Conservation (phyloP, 2,113 vertebrate species). For the Notarius lentiginosus region DNA sequence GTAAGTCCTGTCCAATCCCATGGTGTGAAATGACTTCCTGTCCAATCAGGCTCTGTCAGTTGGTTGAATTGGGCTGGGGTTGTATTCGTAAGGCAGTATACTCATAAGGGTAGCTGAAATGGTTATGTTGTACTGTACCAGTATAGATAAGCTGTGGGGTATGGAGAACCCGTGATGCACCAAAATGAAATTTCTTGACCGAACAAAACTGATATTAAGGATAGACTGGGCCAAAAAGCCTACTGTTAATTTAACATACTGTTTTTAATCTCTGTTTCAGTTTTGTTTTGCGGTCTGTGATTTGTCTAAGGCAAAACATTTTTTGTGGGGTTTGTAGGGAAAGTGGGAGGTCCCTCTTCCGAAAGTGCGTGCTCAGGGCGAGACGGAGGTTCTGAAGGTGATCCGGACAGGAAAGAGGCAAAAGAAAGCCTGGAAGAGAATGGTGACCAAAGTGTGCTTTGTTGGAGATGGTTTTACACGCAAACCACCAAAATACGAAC, state of each 20-base stretch:
- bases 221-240: neutral
- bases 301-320: neutral
- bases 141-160: neutral
- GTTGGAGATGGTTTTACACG: constrained; percentile 96
- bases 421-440: constrained; percentile 98
- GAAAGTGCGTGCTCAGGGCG: constrained; percentile 95
- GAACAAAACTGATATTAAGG: neutral
- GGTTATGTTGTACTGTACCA: neutral
- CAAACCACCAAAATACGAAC: constrained; percentile 96
- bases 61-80: neutral
- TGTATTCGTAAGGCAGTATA: neutral
- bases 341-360: constrained; percentile 98
- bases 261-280: neutral
- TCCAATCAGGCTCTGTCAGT: neutral
- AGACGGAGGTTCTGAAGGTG: constrained; percentile 96
- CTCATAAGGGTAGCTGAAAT: neutral
- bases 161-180: neutral
- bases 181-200: neutral
- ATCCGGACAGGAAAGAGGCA: constrained; percentile 94
- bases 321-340: constrained; percentile 71
- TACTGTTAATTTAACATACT: neutral
- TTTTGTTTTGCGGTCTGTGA: neutral
- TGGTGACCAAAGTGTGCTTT: constrained; percentile 99
- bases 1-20: constrained; percentile 74
- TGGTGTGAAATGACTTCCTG: neutral